phyloP scores from a whole-genome alignment of 2,888 invertebrate genomes.

The Tipula helvola region DNA sequence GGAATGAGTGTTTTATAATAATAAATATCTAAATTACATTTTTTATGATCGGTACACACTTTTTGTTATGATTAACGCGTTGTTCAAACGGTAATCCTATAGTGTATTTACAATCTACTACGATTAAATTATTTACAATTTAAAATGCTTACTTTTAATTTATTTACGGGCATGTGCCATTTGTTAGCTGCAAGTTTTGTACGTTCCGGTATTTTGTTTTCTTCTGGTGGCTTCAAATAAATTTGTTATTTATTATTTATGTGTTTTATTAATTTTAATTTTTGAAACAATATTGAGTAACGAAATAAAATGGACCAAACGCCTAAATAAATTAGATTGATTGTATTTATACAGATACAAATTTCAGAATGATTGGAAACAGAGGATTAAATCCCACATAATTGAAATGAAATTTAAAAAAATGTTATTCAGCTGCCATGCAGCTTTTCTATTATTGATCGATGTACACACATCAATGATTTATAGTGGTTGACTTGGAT shows the following conservation, averaged over 20 bases:
- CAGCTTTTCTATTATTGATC: no score
- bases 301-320: no score
- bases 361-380: no score
- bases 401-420: no score
- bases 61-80: neutral
- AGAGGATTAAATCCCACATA: no score
- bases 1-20: neutral
- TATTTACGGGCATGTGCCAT: slow-evolving; percentile 58
- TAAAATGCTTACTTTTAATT: slow-evolving; percentile 56
- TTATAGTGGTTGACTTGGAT: no score
- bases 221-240: neutral
- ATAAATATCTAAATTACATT: neutral
- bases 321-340: no score
- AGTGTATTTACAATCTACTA: neutral
- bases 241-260: neutral
- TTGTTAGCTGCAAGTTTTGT: slow-evolving; percentile 38
- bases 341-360: no score
- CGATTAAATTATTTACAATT: neutral
- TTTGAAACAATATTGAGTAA: neutral
- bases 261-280: neutral
- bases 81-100: neutral
- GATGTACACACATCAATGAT: no score
- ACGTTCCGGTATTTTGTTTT: slow-evolving; percentile 41
- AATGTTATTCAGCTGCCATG: no score
- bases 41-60: neutral